Percentiles rank a stretch among this genome's conserved stretches.
Conservation (phyloP, 2,113 vertebrate genomes). For the Apodemus sylvaticus region DNA sequence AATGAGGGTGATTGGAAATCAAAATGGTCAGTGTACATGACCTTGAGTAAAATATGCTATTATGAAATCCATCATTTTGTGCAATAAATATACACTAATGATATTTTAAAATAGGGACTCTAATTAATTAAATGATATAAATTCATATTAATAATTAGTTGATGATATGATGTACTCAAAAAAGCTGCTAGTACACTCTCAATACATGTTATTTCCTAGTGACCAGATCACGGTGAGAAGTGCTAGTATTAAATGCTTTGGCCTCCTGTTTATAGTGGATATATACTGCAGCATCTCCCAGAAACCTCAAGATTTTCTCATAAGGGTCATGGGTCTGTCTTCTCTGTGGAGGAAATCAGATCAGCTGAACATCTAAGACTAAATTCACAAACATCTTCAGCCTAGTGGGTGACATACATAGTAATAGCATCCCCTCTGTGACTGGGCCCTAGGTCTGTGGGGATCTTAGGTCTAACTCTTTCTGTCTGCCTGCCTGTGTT, state of each 20-base stretch:
- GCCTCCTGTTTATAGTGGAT: neutral
- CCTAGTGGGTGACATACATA: neutral
- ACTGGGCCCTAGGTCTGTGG: neutral
- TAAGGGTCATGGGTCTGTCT: too few relatives aligned
- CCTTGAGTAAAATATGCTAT: neutral
- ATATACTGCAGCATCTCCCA: neutral
- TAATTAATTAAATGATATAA: neutral
- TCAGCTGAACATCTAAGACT: constrained; percentile 52
- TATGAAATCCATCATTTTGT: neutral
- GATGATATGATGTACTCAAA: neutral
- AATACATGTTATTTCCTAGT: neutral
- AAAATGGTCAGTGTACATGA: too few relatives aligned
- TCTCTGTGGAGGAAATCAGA: neutral
- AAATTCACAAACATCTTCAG: neutral
- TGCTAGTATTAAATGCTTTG: neutral
- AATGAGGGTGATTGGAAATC: neutral
- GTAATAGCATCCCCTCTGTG: neutral
- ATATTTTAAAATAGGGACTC: neutral
- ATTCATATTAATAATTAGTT: neutral
- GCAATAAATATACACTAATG: neutral
- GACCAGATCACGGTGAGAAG: neutral
- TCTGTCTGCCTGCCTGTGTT: neutral
- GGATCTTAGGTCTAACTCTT: neutral
- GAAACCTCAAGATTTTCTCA: neutral
- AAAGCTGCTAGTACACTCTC: neutral